A percentile compares a stretch with the other conserved stretches of the same genome.
Evolutionary conservation across 2,888 invertebrate species (phyloP).

Genomic region (Euclidia mi): DNA sequence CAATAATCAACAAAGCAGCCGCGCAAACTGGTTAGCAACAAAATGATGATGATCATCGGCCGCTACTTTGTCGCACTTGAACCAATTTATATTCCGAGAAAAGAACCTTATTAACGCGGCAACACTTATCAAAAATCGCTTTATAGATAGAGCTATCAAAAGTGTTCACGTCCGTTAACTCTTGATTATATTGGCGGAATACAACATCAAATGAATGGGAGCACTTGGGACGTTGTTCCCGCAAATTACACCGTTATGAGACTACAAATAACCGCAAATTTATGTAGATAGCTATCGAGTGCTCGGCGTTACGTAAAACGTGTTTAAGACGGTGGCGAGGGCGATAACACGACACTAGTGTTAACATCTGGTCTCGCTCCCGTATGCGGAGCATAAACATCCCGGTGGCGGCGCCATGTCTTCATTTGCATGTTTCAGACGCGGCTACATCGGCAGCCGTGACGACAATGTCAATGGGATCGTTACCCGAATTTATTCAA

Average conservation of each 20-base stretch:
- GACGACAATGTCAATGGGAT: conserved; percentile 76
- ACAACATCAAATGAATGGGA: conserved; percentile 73
- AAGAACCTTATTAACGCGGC: conserved; percentile 50
- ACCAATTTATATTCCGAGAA: conserved; percentile 49
- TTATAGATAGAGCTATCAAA: conserved; percentile 66
- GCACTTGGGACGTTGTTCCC: conserved; percentile 73
- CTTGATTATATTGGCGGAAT: conserved; percentile 73
- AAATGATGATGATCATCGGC: conserved; percentile 24
- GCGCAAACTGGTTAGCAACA: conserved; percentile 43
- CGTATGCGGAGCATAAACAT: conserved; percentile 75
- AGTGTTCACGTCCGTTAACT: conserved; percentile 66
- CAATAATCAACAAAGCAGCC: conserved; percentile 32
- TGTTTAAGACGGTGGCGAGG: conserved; percentile 78
- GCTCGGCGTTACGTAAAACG: conserved; percentile 80
- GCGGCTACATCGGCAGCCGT: conserved; percentile 66
- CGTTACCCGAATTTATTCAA: conserved; percentile 78
- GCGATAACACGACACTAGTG: conserved; percentile 79
- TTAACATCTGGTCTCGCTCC: conserved; percentile 76
- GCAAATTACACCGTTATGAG: conserved; percentile 83
- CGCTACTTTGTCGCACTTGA: conserved; percentile 39
- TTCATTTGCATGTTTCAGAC: conserved; percentile 84
- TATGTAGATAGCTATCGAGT: conserved; percentile 85
- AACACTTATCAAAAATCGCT: conserved; percentile 59
- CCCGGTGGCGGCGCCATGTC: conserved; percentile 78
- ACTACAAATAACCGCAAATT: conserved; percentile 85